Percentiles rank a stretch among this genome's conserved stretches.
Conservation (phyloP, 2,888 invertebrate species). For the Andrena trimmerana region DNA sequence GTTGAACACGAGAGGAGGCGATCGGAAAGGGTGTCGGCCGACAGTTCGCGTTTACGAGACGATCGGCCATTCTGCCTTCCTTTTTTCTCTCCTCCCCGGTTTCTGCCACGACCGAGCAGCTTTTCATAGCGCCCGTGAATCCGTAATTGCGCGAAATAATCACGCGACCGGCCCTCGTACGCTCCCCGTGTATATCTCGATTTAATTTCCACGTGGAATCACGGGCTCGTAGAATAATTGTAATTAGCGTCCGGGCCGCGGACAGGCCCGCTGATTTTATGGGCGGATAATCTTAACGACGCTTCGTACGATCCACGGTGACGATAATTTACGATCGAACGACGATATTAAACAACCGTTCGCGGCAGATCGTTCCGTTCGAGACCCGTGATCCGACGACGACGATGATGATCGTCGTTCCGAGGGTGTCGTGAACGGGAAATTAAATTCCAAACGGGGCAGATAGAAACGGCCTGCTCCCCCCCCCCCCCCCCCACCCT, state of each 20-base stretch:
- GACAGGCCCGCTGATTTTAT: slow-evolving; percentile 54
- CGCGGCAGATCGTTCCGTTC: neutral
- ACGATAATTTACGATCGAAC: slow-evolving; percentile 65
- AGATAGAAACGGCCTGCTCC: slow-evolving; percentile 46
- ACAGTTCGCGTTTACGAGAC: slow-evolving; percentile 31
- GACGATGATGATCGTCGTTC: slow-evolving; percentile 13
- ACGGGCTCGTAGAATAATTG: slow-evolving; percentile 46
- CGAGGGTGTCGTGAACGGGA: slow-evolving; percentile 48
- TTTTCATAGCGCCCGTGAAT: slow-evolving; percentile 25
- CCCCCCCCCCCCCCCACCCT: neutral
- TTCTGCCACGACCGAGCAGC: neutral
- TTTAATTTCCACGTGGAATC: slow-evolving; percentile 44
- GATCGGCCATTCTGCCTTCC: neutral
- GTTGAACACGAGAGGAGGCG: slow-evolving; percentile 1
- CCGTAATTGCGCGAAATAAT: slow-evolving; percentile 36
- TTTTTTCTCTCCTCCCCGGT: neutral
- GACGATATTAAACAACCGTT: slow-evolving; percentile 61
- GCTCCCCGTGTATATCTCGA: neutral
- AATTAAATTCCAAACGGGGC: slow-evolving; percentile 53
- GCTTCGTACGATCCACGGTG: slow-evolving; percentile 44
- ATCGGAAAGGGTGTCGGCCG: slow-evolving; percentile 26
- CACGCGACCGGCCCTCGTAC: slow-evolving; percentile 21
- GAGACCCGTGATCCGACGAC: slow-evolving; percentile 27
- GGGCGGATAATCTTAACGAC: slow-evolving; percentile 67
- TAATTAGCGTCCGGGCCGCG: slow-evolving; percentile 48